A percentile compares a stretch with the other conserved stretches of the same genome.
Conservation (phyloP, 2,888 invertebrate species). For the Microplitis manilae region DNA sequence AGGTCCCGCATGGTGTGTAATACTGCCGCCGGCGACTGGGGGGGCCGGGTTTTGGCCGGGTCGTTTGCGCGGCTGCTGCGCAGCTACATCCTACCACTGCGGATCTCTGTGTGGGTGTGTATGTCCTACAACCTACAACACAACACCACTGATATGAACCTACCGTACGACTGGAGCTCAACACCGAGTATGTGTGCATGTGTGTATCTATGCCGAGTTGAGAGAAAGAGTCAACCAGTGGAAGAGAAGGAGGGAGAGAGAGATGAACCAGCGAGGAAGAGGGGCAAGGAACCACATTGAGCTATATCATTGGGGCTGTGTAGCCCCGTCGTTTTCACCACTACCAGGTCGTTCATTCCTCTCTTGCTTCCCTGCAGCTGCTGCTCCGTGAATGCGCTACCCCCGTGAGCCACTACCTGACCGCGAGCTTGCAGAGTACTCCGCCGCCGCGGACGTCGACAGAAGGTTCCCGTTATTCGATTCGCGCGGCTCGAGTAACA, state of each 20-base stretch:
- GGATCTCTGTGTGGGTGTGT: background rate
- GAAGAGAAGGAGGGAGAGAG: conserved; percentile 26
- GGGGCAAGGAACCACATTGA: conserved; percentile 29
- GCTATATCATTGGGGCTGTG: conserved; percentile 18
- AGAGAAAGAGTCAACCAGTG: conserved; percentile 42
- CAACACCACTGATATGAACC: background rate
- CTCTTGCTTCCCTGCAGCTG: conserved; percentile 42
- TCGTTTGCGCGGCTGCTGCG: conserved; percentile 53
- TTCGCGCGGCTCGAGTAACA: conserved; percentile 12
- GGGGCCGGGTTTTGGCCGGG: conserved; percentile 56
- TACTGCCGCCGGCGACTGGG: conserved; percentile 48
- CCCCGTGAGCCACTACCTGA: conserved; percentile 50
- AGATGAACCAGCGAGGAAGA: conserved; percentile 49
- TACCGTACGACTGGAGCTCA: background rate
- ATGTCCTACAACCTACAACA: background rate
- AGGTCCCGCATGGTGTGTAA: conserved; percentile 29
- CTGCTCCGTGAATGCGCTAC: conserved; percentile 41
- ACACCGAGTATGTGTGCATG: conserved; percentile 10
- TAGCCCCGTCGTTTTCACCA: conserved; percentile 35
- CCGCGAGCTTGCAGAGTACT: conserved; percentile 55
- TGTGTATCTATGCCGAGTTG: conserved; percentile 19
- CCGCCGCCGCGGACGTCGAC: conserved; percentile 48
- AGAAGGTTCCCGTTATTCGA: conserved; percentile 30
- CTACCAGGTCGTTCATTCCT: conserved; percentile 10
- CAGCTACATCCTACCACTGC: conserved; percentile 38